Evolutionary conservation across 2,888 invertebrate species (phyloP).

Genomic region (Hypsopygia costalis): DNA sequence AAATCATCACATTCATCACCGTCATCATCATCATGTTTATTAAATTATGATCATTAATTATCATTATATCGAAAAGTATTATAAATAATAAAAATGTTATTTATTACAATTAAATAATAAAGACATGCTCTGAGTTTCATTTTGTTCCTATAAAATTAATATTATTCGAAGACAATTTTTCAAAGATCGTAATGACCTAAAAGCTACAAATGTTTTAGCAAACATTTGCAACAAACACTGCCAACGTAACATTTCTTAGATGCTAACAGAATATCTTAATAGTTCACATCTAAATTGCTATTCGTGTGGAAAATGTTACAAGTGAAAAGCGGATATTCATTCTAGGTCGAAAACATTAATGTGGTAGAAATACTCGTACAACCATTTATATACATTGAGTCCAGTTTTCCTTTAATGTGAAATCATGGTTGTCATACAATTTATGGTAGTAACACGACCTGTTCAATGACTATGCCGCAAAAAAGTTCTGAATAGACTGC

Average conservation of each 20-base stretch:
- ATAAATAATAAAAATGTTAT: conserved; percentile 17
- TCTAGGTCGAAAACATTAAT: conserved; percentile 15
- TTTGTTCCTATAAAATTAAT: conserved; percentile 2
- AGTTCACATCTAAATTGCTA: conserved; percentile 3
- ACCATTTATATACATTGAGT: conserved; percentile 1
- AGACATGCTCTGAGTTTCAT: conserved; percentile 31
- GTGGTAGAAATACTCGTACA: conserved; percentile 7
- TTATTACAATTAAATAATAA: conserved; percentile 34
- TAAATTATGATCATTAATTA: conserved; percentile 13
- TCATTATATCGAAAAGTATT: conserved; percentile 8
- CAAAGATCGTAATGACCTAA: no score
- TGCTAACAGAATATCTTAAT: conserved; percentile 2
- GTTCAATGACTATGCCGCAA: conserved; percentile 2
- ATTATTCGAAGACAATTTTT: no score
- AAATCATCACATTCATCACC: conserved; percentile 9
- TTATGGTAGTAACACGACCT: conserved; percentile 3
- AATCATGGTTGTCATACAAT: conserved; percentile 3
- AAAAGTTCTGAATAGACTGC: conserved; percentile 1
- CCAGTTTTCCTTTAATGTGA: conserved; percentile 8
- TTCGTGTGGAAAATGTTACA: conserved; percentile 19
- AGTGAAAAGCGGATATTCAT: conserved; percentile 21
- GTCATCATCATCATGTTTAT: conserved; percentile 14
- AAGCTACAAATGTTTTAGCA: no score
- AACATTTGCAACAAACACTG: no score
- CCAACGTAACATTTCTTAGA: no score